phyloP scores from a whole-genome alignment of 2,888 invertebrate genomes.

The Magallana nippona region DNA sequence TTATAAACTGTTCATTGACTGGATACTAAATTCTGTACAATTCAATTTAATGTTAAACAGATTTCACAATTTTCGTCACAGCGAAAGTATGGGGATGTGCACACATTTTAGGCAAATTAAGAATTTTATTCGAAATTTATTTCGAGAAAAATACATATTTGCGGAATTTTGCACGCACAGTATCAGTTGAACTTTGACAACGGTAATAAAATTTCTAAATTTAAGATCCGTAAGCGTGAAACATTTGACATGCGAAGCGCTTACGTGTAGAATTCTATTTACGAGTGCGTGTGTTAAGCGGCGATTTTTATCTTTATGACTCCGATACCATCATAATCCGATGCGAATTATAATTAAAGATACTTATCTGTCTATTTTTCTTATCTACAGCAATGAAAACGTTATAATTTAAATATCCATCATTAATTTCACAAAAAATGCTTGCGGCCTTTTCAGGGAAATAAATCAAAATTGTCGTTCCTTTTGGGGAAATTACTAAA shows the following conservation, averaged over 20 bases:
- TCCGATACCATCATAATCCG: not conserved
- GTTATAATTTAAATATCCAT: too few relatives aligned
- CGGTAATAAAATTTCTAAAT: constrained; percentile 6
- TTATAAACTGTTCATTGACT: too few relatives aligned
- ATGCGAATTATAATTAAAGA: constrained; percentile 3
- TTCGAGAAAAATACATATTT: not conserved
- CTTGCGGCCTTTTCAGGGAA: too few relatives aligned
- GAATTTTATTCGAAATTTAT: not conserved
- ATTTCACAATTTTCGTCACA: too few relatives aligned
- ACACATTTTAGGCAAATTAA: not conserved
- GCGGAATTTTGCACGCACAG: not conserved
- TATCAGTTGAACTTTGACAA: not conserved
- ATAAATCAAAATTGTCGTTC: too few relatives aligned
- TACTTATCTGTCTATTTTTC: not conserved
- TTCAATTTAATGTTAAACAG: too few relatives aligned
- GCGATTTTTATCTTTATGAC: not conserved
- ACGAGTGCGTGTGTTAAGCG: not conserved
- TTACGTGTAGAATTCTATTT: too few relatives aligned
- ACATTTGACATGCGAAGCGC: not conserved
- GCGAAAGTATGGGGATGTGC: too few relatives aligned
- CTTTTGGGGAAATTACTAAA: too few relatives aligned
- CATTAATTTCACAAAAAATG: too few relatives aligned
- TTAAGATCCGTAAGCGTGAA: not conserved
- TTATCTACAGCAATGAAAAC: too few relatives aligned
- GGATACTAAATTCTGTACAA: too few relatives aligned